Percentiles rank a stretch among this genome's conserved stretches.
These are phyloP conservation scores for Sebastes goodei DNA, from an alignment of 2,797 vertebrate genomes.

Conservation along the genomic window DNA sequence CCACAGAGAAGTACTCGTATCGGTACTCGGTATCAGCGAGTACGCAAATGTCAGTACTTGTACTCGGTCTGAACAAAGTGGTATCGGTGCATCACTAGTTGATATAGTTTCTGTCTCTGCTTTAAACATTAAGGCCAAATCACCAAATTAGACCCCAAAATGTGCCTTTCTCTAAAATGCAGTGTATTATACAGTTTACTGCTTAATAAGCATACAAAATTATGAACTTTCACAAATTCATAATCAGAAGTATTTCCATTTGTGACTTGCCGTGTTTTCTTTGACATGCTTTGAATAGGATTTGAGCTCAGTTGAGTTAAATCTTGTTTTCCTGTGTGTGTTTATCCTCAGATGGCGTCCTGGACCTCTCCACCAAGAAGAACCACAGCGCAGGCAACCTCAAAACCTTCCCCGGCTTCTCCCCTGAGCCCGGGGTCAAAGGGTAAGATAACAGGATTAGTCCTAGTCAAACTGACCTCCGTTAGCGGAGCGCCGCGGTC, in stretches of 20 bases:
- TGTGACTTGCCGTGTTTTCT: not conserved
- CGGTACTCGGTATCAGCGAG: no score
- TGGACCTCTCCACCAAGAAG: conserved; percentile 98
- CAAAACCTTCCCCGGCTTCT: conserved; percentile 87
- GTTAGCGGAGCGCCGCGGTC: not conserved
- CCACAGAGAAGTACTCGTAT: no score
- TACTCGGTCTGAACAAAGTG: no score
- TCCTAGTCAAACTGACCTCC: not conserved
- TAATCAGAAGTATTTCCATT: not conserved
- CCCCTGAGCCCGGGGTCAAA: conserved; percentile 86
- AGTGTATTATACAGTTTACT: not conserved
- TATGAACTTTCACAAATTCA: not conserved
- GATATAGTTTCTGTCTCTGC: no score
- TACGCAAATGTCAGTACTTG: no score
- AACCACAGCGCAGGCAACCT: conserved; percentile 86
- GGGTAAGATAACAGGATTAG: conserved; percentile 84
- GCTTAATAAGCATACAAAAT: not conserved
- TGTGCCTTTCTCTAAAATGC: not conserved
- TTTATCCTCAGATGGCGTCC: conserved; percentile 90
- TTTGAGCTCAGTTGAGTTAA: not conserved
- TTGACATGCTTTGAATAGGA: not conserved
- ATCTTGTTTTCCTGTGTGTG: not conserved
- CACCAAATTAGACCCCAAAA: not conserved
- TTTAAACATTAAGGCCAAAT: no score
- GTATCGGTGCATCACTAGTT: no score